Evolutionary conservation across 2,113 vertebrate genomes (phyloP).

Genomic region (Pterocles burchelli): DNA sequence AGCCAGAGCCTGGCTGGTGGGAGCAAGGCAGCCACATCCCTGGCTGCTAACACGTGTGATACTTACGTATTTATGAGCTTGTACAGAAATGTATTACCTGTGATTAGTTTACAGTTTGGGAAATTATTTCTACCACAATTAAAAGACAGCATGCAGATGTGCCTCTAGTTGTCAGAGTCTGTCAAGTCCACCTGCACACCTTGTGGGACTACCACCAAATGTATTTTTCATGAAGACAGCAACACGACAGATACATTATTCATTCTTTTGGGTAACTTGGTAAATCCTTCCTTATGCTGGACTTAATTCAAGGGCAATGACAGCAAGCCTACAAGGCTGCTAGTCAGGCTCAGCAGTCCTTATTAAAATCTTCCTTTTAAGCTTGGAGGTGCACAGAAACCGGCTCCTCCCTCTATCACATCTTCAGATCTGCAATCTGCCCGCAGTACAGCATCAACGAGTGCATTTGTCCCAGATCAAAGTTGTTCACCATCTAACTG

Average conservation of each 20-base stretch:
- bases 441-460: neutral
- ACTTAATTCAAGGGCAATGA: neutral
- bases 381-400: neutral
- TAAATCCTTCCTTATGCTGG: neutral
- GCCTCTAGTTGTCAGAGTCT: neutral
- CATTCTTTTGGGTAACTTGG: neutral
- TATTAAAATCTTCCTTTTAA: neutral
- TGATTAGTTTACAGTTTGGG: neutral
- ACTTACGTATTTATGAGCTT: neutral
- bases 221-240: neutral
- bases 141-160: constrained; percentile 17
- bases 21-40: neutral
- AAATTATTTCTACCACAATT: constrained; percentile 25
- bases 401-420: neutral
- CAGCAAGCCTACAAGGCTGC: neutral
- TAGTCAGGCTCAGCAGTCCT: neutral
- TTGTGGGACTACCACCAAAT: neutral
- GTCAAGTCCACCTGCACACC: neutral
- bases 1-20: neutral
- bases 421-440: neutral
- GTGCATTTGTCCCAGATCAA: neutral
- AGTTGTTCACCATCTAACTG: neutral
- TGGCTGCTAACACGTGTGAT: neutral
- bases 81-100: neutral
- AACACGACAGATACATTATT: neutral